These are phyloP conservation scores for Brachypalpus laphriformis DNA, from an alignment of 2,888 invertebrate species.

Conservation along the genomic window DNA sequence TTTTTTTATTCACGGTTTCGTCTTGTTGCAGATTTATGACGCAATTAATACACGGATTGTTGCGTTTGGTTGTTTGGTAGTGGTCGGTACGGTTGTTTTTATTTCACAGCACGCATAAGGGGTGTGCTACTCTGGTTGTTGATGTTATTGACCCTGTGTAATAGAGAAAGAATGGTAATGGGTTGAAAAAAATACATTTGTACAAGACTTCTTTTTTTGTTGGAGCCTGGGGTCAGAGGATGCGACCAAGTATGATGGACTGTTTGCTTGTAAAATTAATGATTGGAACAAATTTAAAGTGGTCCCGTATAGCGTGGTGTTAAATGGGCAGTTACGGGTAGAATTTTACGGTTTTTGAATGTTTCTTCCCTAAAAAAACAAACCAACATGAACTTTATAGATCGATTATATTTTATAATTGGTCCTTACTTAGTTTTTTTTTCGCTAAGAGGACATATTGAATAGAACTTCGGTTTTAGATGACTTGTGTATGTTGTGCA, in stretches of 20 bases:
- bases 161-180: slow-evolving; percentile 30
- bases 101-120: neutral
- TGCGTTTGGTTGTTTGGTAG: slow-evolving; percentile 50
- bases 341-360: neutral
- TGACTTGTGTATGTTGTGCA: too few relatives aligned
- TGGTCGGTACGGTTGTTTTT: slow-evolving; percentile 4
- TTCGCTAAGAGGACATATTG: too few relatives aligned
- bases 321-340: slow-evolving; percentile 15
- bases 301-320: slow-evolving; percentile 17
- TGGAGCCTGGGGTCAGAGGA: neutral
- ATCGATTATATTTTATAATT: too few relatives aligned
- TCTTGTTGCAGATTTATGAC: slow-evolving; percentile 70
- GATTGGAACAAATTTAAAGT: slow-evolving; percentile 47
- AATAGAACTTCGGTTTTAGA: too few relatives aligned
- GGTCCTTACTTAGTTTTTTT: too few relatives aligned
- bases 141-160: slow-evolving; percentile 59
- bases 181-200: neutral
- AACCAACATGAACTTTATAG: too few relatives aligned
- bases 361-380: too few relatives aligned
- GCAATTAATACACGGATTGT: slow-evolving; percentile 71
- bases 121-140: slow-evolving; percentile 4
- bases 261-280: slow-evolving; percentile 21
- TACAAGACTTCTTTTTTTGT: neutral
- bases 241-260: neutral
- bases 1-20: slow-evolving; percentile 27